phyloP scores from a whole-genome alignment of 53 echinoderm and acorn worm genomes.

The Paracentrotus lividus region DNA sequence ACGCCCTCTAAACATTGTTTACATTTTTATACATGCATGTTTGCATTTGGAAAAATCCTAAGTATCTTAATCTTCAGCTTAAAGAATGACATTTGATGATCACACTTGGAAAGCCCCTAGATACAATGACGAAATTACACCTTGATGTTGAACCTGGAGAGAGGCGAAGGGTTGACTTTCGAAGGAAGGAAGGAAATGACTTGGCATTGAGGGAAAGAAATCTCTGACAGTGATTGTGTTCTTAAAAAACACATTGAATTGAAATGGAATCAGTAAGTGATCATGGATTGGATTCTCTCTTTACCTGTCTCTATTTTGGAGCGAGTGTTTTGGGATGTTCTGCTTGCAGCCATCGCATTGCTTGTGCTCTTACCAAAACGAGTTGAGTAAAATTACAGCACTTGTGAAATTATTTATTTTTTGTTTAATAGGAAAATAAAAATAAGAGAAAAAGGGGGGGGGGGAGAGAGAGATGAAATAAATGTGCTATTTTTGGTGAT shows the following conservation, averaged over 20 bases:
- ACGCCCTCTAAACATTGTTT: too few species aligned
- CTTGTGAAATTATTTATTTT: neutral
- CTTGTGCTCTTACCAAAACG: slow-evolving; percentile 1
- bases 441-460: neutral
- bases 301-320: slow-evolving; percentile 42
- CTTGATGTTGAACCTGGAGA: neutral
- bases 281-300: slow-evolving; percentile 37
- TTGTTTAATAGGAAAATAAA: neutral
- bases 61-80: neutral
- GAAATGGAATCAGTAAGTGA: slow-evolving; percentile 67
- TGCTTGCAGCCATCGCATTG: slow-evolving; percentile 43
- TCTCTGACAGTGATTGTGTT: slow-evolving; percentile 29
- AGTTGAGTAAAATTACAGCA: slow-evolving; percentile 38
- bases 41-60: neutral
- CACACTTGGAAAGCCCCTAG: neutral
- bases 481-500: neutral
- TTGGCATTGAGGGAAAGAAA: neutral
- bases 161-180: neutral
- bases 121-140: neutral
- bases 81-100: neutral
- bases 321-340: slow-evolving; percentile 59
- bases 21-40: neutral
- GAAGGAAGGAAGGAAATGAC: slow-evolving; percentile 49
- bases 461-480: neutral
- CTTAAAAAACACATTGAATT: slow-evolving; percentile 16